Evolutionary conservation across 1,140 invertebrate genomes (phyloP).

Genomic region (Potamilus streckersoni): DNA sequence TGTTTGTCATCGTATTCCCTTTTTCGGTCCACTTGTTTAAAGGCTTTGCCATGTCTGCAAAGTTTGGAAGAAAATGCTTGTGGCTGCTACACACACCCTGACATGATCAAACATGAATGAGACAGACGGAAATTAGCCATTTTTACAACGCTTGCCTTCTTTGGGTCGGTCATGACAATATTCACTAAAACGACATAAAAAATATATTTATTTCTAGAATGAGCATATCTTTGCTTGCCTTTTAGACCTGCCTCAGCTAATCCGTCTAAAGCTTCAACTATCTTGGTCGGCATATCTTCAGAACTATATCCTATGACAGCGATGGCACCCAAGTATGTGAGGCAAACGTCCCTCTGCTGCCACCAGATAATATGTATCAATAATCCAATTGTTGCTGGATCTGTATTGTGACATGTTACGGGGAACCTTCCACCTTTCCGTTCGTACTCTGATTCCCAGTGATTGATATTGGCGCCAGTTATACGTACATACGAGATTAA

Average conservation of each 20-base stretch:
- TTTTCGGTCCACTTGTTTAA: constrained; percentile 31
- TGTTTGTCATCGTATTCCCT: constrained; percentile 14
- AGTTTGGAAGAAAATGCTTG: constrained; percentile 43
- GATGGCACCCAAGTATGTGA: constrained; percentile 7
- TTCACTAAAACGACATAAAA: not conserved
- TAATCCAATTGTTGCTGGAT: too few species aligned
- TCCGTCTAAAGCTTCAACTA: not conserved
- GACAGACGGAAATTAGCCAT: constrained; percentile 37
- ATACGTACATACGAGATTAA: too few species aligned
- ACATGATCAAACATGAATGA: constrained; percentile 38
- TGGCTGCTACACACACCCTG: constrained; percentile 49
- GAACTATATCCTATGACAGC: constrained; percentile 8
- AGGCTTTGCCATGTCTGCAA: constrained; percentile 34
- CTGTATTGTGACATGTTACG: too few species aligned
- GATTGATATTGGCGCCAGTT: too few species aligned
- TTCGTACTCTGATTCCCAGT: too few species aligned
- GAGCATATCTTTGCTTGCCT: constrained; percentile 7
- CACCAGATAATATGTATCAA: too few species aligned
- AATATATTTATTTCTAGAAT: constrained; percentile 1
- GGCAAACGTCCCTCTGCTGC: constrained; percentile 10
- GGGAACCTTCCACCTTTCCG: too few species aligned
- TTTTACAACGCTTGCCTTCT: constrained; percentile 45
- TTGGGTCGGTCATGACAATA: constrained; percentile 9
- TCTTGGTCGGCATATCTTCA: constrained; percentile 8
- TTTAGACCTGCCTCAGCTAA: constrained; percentile 3